Conservation (phyloP, 1,140 invertebrate genomes). For the Drosophila albomicans region DNA sequence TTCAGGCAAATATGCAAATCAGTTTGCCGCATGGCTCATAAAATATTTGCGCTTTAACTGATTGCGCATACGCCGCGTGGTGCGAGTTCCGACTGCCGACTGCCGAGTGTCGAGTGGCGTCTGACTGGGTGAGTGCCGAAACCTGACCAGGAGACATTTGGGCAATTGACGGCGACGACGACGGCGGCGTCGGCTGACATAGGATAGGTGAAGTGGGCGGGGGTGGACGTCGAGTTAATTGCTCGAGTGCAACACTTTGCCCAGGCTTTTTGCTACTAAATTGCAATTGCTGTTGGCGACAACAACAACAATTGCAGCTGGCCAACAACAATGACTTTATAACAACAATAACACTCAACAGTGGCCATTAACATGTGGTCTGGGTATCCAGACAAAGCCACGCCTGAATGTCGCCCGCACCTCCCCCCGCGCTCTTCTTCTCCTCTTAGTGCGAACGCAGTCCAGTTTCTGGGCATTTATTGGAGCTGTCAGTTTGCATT, state of each 20-base stretch:
- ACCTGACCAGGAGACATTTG: conserved; percentile 50
- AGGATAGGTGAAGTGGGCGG: background rate
- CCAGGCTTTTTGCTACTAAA: conserved; percentile 66
- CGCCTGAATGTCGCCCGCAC: conserved; percentile 17
- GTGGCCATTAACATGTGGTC: conserved; percentile 50
- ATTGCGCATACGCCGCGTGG: conserved; percentile 60
- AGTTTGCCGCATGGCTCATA: conserved; percentile 64
- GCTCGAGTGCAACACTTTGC: conserved; percentile 56
- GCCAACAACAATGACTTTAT: conserved; percentile 46
- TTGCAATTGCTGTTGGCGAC: conserved; percentile 65
- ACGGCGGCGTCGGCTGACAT: background rate
- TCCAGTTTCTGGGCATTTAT: conserved; percentile 57
- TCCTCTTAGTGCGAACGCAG: background rate
- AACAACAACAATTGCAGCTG: conserved; percentile 41
- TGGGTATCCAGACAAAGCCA: conserved; percentile 37
- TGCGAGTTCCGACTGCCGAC: conserved; percentile 16
- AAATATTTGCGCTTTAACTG: conserved; percentile 67
- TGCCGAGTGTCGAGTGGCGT: conserved; percentile 23
- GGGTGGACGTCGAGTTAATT: conserved; percentile 51
- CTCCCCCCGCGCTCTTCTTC: background rate
- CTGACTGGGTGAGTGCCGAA: conserved; percentile 24
- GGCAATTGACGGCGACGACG: conserved; percentile 22
- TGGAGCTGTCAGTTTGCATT: conserved; percentile 69
- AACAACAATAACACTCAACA: conserved; percentile 54
- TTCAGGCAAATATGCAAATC: conserved; percentile 62